Evolutionary conservation across 2,888 invertebrate genomes (phyloP).

Genomic region (Sarcophaga subvicina): DNA sequence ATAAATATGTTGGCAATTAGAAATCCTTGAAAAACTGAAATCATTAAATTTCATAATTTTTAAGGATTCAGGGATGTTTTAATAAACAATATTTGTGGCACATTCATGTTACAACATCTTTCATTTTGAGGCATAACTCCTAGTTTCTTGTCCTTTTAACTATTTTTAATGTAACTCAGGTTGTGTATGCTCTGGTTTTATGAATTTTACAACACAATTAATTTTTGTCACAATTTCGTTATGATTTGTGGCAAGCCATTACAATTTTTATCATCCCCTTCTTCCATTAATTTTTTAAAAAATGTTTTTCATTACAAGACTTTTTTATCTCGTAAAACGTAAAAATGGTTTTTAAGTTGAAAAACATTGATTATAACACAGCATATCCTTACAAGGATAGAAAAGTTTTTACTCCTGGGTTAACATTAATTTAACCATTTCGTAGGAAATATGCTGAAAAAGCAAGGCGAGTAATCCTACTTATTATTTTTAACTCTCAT

Average conservation of each 20-base stretch:
- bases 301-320: too few species aligned
- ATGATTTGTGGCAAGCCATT: conserved; percentile 3
- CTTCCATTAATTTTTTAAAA: background rate
- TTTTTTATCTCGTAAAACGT: too few species aligned
- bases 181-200: conserved; percentile 26
- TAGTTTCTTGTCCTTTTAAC: background rate
- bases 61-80: conserved; percentile 7
- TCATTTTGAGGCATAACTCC: too few species aligned
- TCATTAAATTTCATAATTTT: background rate
- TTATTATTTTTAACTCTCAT: too few species aligned
- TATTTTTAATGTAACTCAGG: background rate
- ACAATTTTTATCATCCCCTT: conserved; percentile 20
- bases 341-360: too few species aligned
- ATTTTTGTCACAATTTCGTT: conserved; percentile 51
- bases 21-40: conserved; percentile 12
- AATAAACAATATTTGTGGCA: background rate
- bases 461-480: too few species aligned
- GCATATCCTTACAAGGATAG: too few species aligned
- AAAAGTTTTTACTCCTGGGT: too few species aligned
- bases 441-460: too few species aligned
- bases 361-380: too few species aligned
- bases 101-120: background rate
- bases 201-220: conserved; percentile 51
- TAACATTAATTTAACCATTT: too few species aligned
- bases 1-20: conserved; percentile 46